Evolutionary conservation across 2,113 vertebrate genomes (phyloP).

Genomic region (Hyperopisus bebe): DNA sequence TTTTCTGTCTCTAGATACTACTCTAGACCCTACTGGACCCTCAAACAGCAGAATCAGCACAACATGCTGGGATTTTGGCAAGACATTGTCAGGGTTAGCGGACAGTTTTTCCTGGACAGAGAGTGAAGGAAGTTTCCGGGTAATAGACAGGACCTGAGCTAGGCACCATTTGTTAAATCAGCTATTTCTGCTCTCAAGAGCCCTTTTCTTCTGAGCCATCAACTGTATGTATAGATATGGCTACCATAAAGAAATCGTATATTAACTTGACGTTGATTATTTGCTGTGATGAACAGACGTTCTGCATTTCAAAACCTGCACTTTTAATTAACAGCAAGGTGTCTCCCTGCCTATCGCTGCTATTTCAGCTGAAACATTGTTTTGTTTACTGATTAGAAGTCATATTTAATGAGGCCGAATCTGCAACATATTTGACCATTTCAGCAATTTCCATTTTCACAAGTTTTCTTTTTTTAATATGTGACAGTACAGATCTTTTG

Average conservation of each 20-base stretch:
- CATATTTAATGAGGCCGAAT: constrained; percentile 3
- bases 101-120: neutral
- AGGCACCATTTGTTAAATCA: neutral
- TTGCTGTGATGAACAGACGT: neutral
- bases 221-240: constrained; percentile 1
- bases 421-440: neutral
- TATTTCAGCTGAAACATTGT: neutral
- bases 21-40: neutral
- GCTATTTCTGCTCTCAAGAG: neutral
- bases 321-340: constrained; percentile 9
- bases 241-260: neutral
- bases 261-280: neutral
- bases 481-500: neutral
- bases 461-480: neutral
- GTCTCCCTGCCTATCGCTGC: neutral
- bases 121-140: neutral
- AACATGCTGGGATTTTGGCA: neutral
- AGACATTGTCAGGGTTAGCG: neutral
- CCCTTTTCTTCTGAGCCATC: neutral
- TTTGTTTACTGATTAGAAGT: neutral
- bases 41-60: neutral
- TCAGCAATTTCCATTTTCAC: neutral
- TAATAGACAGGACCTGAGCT: neutral
- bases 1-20: neutral
- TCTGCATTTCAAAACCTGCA: neutral